Conservation (phyloP, 2,113 vertebrate species). For the Ictidomys tridecemlineatus region DNA sequence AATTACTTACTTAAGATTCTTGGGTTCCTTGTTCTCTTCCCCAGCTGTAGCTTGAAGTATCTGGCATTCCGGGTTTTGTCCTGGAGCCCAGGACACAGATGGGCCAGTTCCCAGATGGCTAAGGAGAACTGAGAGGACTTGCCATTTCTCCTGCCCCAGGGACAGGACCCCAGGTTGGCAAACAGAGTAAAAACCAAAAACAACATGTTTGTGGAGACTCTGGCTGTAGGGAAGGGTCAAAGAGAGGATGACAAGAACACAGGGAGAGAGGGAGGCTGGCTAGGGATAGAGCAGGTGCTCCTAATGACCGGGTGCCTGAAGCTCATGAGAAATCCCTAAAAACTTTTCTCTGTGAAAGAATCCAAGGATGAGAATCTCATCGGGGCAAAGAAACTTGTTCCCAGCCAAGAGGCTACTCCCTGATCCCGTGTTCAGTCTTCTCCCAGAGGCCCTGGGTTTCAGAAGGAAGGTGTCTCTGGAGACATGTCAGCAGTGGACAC, state of each 20-base stretch:
- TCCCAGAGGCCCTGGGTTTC: background rate
- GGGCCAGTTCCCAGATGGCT: background rate
- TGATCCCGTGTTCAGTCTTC: background rate
- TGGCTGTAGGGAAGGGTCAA: background rate
- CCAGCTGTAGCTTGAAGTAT: background rate
- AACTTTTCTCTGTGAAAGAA: background rate
- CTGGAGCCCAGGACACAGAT: background rate
- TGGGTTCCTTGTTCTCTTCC: background rate
- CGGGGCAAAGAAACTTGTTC: background rate
- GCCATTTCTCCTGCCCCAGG: background rate
- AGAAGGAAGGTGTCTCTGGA: background rate
- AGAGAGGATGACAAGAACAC: background rate
- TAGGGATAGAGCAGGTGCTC: background rate
- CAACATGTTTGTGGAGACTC: background rate
- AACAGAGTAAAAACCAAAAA: background rate
- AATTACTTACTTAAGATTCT: background rate
- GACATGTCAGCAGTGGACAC: background rate
- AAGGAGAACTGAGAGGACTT: background rate
- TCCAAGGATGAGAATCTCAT: background rate
- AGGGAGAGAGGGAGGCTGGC: background rate
- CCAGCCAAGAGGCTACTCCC: background rate
- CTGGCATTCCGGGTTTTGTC: background rate
- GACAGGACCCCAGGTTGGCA: background rate
- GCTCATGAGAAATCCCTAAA: background rate
- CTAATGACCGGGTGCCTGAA: fast-evolving